A percentile compares a stretch with the other conserved stretches of the same genome.
These are phyloP conservation scores for Mastomys natalensis DNA, from an alignment of 2,113 vertebrate species.

Conservation along the genomic window DNA sequence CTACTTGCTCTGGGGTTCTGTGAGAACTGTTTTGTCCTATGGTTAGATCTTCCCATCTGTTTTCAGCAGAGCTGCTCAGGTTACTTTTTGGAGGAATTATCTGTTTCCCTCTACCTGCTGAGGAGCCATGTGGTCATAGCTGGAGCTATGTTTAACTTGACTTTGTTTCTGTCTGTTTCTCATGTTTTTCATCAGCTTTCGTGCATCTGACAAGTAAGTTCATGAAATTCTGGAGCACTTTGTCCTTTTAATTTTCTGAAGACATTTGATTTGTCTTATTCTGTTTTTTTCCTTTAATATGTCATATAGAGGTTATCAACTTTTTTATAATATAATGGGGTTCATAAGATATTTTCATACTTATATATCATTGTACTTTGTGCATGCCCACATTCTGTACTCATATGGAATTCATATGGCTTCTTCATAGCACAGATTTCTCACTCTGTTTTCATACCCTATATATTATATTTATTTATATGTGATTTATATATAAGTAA, in stretches of 20 bases:
- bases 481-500: no score
- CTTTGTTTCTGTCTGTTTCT: neutral
- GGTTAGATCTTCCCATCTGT: neutral
- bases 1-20: neutral
- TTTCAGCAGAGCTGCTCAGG: neutral
- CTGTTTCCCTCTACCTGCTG: neutral
- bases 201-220: no score
- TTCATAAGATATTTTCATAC: neutral
- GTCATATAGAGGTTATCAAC: neutral
- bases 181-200: neutral
- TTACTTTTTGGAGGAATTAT: neutral
- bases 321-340: neutral
- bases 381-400: neutral
- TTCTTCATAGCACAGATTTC: neutral
- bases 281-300: neutral
- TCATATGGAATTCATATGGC: neutral
- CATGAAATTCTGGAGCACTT: neutral
- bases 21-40: neutral
- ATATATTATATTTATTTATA: neutral
- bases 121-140: neutral
- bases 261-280: neutral
- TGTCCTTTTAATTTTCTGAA: no score
- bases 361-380: neutral
- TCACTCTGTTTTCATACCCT: neutral
- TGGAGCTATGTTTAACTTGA: neutral